These are phyloP conservation scores for Idaea aversata DNA, from an alignment of 2,888 invertebrate species.

Conservation along the genomic window DNA sequence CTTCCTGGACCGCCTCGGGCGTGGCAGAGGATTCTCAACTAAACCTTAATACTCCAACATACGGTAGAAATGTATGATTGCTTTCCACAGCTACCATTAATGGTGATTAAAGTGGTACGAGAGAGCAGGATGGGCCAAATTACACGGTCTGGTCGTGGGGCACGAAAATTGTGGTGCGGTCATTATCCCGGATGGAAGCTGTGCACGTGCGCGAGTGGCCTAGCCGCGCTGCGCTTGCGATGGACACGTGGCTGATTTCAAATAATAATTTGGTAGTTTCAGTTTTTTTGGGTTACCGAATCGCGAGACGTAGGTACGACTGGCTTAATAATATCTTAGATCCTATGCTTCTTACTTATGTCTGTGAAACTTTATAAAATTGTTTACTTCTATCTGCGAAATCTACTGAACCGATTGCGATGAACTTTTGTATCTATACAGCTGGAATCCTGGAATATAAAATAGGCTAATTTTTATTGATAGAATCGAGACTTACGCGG, in stretches of 20 bases:
- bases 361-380: no score
- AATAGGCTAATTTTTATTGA: no score
- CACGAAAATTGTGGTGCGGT: conserved; percentile 58
- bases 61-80: conserved; percentile 14
- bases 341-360: no score
- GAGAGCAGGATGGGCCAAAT: conserved; percentile 70
- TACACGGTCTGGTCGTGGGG: conserved; percentile 58
- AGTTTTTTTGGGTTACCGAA: background rate
- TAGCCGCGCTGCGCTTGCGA: conserved; percentile 26
- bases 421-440: no score
- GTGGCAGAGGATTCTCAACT: conserved; percentile 1
- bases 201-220: conserved; percentile 41
- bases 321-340: no score
- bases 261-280: background rate
- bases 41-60: conserved; percentile 12
- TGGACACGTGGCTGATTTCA: conserved; percentile 21
- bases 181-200: conserved; percentile 48
- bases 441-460: no score
- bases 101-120: conserved; percentile 61
- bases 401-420: no score
- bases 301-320: background rate
- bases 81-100: conserved; percentile 46
- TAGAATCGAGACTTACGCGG: no score
- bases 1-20: conserved; percentile 23
- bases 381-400: no score